phyloP scores from a whole-genome alignment of 2,113 vertebrate species.

The Lamprotornis superbus region DNA sequence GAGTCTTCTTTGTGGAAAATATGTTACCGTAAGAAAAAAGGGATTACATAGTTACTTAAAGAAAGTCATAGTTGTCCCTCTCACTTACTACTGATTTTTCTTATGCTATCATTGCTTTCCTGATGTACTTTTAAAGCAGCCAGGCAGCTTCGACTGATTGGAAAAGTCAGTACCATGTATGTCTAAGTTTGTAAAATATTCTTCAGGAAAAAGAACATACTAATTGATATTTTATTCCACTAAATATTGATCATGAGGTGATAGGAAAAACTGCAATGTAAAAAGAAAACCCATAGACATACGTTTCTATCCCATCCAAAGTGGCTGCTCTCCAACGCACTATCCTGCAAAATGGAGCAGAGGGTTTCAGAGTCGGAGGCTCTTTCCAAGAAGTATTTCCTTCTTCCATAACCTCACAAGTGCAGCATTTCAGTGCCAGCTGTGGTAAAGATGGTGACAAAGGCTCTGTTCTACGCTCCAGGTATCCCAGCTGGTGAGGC shows the following conservation, averaged over 20 bases:
- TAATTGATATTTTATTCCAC: neutral
- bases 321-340: neutral
- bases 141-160: neutral
- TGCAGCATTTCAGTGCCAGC: neutral
- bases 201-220: neutral
- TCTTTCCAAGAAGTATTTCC: neutral
- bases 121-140: neutral
- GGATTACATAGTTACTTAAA: neutral
- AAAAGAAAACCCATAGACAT: neutral
- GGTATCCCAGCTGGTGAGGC: neutral
- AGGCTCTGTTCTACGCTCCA: neutral
- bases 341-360: neutral
- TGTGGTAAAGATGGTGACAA: neutral
- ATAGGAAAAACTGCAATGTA: neutral
- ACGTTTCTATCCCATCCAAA: neutral
- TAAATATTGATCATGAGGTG: neutral
- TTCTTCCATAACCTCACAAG: neutral
- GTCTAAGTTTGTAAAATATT: neutral
- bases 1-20: constrained; percentile 31
- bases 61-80: neutral
- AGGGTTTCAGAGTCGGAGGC: neutral
- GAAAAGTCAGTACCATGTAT: neutral
- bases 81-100: neutral
- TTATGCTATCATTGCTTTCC: neutral
- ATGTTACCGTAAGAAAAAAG: neutral